Evolutionary conservation across 2,113 vertebrate genomes (phyloP).

Genomic region (Cyanoramphus novaezelandiae): DNA sequence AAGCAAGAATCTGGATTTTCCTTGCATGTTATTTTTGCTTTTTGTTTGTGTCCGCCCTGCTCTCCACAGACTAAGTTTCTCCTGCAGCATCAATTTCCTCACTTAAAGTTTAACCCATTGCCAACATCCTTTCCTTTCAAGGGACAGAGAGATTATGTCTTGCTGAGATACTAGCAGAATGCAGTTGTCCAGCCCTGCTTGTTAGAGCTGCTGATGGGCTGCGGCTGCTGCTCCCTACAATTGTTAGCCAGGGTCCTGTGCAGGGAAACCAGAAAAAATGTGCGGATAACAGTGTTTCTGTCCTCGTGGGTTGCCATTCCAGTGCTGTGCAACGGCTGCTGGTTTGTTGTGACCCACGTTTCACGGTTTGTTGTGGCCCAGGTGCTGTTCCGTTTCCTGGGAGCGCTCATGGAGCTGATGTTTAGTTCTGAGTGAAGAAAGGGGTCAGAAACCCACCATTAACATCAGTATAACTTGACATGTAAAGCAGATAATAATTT

Average conservation of each 20-base stretch:
- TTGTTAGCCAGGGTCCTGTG: background rate
- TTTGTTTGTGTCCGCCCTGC: background rate
- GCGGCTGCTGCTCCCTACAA: background rate
- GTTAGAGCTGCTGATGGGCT: background rate
- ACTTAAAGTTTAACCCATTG: background rate
- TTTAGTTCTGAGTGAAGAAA: background rate
- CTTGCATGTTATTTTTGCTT: background rate
- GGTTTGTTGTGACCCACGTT: background rate
- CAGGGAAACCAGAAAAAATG: background rate
- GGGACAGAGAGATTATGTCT: background rate
- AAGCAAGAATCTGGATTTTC: background rate
- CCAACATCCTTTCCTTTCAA: background rate
- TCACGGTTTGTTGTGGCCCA: background rate
- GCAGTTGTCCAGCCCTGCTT: background rate
- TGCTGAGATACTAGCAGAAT: background rate
- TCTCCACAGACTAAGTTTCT: background rate
- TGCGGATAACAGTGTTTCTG: accelerated
- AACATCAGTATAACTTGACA: background rate
- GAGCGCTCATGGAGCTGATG: background rate
- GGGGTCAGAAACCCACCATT: background rate
- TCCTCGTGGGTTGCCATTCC: background rate
- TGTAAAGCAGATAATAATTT: background rate
- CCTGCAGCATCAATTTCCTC: background rate
- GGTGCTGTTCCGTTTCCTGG: background rate
- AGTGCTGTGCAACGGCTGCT: background rate